These are phyloP conservation scores for Oncorhynchus tshawytscha DNA, from an alignment of 2,113 vertebrate species.

Conservation along the genomic window DNA sequence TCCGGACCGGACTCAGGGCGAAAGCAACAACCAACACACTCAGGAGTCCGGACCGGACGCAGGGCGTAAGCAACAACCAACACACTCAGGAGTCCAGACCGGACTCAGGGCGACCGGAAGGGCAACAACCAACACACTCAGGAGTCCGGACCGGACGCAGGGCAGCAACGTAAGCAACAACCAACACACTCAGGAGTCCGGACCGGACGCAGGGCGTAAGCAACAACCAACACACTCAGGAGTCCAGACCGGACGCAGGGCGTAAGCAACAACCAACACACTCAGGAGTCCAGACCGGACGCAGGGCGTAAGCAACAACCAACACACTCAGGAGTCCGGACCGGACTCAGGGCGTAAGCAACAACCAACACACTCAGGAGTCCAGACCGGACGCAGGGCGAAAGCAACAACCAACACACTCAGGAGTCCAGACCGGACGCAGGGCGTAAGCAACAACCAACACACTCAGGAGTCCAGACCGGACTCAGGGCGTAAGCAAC, in stretches of 20 bases:
- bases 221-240: too few species aligned
- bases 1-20: background rate
- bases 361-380: slow-evolving; percentile 36
- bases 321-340: too few species aligned
- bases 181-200: background rate
- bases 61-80: too few species aligned
- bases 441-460: too few species aligned
- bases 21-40: background rate
- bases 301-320: too few species aligned
- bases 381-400: background rate
- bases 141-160: background rate
- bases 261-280: background rate
- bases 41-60: background rate
- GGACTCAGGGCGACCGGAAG: background rate
- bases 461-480: too few species aligned
- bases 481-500: slow-evolving; percentile 6
- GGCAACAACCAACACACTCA: slow-evolving; percentile 42
- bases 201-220: too few species aligned
- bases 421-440: background rate
- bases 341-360: too few species aligned
- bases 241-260: background rate
- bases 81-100: too few species aligned
- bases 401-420: background rate
- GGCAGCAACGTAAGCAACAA: slow-evolving; percentile 8
- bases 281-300: background rate